Conservation (phyloP, 2,797 vertebrate species). For the Leptatherina wallacei region DNA sequence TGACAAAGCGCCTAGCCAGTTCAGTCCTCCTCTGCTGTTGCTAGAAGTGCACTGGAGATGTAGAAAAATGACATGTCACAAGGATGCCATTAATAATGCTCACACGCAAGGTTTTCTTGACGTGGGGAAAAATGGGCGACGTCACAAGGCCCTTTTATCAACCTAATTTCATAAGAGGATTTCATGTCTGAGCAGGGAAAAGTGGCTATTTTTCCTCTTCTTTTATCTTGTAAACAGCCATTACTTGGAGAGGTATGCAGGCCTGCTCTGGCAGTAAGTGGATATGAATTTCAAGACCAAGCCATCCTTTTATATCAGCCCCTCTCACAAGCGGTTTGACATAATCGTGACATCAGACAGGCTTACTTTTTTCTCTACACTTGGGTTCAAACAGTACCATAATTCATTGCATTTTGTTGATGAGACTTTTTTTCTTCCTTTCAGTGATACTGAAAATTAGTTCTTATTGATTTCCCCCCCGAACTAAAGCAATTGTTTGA, state of each 20-base stretch:
- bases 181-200: constrained; percentile 76
- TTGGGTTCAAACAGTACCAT: constrained; percentile 47
- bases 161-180: constrained; percentile 82
- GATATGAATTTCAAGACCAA: constrained; percentile 79
- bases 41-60: constrained; percentile 63
- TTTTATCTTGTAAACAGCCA: constrained; percentile 84
- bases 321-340: constrained; percentile 71
- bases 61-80: constrained; percentile 83
- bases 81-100: constrained; percentile 86
- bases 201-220: constrained; percentile 80
- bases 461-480: constrained; percentile 67
- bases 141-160: constrained; percentile 83
- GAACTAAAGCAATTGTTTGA: constrained; percentile 76
- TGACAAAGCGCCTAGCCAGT: constrained; percentile 59
- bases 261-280: constrained; percentile 76
- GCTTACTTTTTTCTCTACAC: constrained; percentile 34
- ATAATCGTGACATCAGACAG: constrained; percentile 74
- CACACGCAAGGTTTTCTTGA: constrained; percentile 83
- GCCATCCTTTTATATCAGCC: constrained; percentile 79
- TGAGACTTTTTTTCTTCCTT: constrained; percentile 59
- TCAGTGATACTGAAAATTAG: constrained; percentile 73
- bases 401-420: constrained; percentile 74
- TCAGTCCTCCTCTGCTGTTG: constrained; percentile 62
- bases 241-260: constrained; percentile 78
- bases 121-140: constrained; percentile 80